Conservation (phyloP, 2,888 invertebrate species). For the Drosophila suboccidentalis region DNA sequence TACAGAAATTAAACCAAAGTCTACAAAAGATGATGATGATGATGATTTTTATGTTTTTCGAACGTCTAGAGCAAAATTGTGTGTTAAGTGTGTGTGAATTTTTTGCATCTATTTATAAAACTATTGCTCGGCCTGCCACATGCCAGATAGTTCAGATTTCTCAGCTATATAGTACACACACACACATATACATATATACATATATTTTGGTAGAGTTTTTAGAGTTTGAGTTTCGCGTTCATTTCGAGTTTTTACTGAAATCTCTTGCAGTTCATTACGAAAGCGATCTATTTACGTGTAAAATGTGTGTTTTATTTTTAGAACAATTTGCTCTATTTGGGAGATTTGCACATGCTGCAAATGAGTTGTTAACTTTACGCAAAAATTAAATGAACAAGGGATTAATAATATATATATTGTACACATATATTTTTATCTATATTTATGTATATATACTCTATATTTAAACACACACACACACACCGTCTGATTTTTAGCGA, state of each 20-base stretch:
- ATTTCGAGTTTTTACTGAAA: slow-evolving; percentile 22
- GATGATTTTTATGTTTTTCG: slow-evolving; percentile 39
- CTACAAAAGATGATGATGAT: slow-evolving; percentile 1
- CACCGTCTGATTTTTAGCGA: slow-evolving; percentile 65
- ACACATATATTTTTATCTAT: slow-evolving; percentile 12
- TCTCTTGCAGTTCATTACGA: slow-evolving; percentile 57
- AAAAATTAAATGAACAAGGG: slow-evolving; percentile 3
- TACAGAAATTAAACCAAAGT: slow-evolving; percentile 32
- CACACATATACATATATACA: not conserved
- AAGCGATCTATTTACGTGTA: slow-evolving; percentile 54
- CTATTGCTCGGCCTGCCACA: slow-evolving; percentile 57
- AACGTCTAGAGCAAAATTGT: slow-evolving; percentile 13
- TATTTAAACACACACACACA: slow-evolving; percentile 18
- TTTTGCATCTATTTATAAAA: slow-evolving; percentile 72
- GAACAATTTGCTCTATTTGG: slow-evolving; percentile 38
- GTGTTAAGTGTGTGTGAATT: slow-evolving; percentile 44
- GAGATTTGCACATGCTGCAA: slow-evolving; percentile 38
- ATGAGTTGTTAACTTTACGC: slow-evolving; percentile 43
- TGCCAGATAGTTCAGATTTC: slow-evolving; percentile 57
- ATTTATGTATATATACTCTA: slow-evolving; percentile 12
- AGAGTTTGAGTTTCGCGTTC: slow-evolving; percentile 44
- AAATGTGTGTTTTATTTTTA: slow-evolving; percentile 59
- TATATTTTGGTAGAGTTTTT: not conserved
- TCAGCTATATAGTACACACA: slow-evolving; percentile 34
- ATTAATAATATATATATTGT: slow-evolving; percentile 10